These are phyloP conservation scores for Sterna hirundo DNA, from an alignment of 2,113 vertebrate species.

Conservation along the genomic window DNA sequence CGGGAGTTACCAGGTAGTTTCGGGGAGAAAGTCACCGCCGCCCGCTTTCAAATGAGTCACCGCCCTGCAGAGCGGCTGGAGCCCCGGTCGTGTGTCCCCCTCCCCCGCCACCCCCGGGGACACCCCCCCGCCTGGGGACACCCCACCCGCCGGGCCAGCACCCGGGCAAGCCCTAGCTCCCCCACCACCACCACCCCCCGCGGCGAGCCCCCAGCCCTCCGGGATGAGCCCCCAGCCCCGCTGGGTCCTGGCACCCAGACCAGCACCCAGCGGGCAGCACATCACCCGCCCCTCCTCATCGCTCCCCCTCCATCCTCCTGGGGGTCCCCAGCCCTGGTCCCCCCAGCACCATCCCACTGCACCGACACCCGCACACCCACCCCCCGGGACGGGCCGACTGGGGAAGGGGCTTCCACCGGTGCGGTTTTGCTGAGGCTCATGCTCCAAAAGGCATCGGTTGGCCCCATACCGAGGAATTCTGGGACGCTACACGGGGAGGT, in stretches of 20 bases:
- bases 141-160: too few relatives aligned
- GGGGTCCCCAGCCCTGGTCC: not conserved
- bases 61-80: too few relatives aligned
- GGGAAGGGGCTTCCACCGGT: not conserved
- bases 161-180: too few relatives aligned
- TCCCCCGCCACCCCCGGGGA: too few relatives aligned
- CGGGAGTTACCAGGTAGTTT: too few relatives aligned
- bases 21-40: too few relatives aligned
- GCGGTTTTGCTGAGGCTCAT: slow-evolving; percentile 46
- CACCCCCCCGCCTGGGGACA: too few relatives aligned
- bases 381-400: not conserved
- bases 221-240: not conserved
- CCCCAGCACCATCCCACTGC: not conserved
- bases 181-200: too few relatives aligned
- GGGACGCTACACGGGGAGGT: not conserved
- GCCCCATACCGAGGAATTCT: not conserved
- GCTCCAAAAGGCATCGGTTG: not conserved
- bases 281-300: not conserved
- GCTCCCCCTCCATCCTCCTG: not conserved
- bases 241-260: not conserved
- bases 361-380: not conserved
- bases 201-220: too few relatives aligned
- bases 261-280: not conserved
- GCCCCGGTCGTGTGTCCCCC: too few relatives aligned
- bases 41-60: too few relatives aligned